Evolutionary conservation across 2,888 invertebrate species (phyloP), one percentile per base, ranked within the genome.

Genomic region (Brachypalpus laphriformis): DNA sequence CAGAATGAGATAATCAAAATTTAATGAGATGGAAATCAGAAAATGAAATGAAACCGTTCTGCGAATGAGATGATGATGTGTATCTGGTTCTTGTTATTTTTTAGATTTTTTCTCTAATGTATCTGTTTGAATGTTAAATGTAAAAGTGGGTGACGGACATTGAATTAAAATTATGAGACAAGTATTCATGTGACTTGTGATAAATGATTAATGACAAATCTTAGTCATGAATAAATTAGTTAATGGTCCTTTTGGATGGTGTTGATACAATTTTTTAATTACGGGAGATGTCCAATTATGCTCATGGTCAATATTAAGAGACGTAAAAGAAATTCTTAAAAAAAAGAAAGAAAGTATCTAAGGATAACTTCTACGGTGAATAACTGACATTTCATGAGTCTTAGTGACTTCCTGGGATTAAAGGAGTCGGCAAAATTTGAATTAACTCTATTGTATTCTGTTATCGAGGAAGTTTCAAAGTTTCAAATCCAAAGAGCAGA

Each of bases 21-120:
- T 72, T 49, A 80, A 80, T 65, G 78, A 80, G 66, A 80, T 80
- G 72, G 59, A 66, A 66, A 66, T 66, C 72, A 51, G 14, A 57
- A 49, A 70, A 77, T 25, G 25, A 51, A 63, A 54, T 31, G 28
- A 47, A 56, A 78, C 42, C 25, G 61, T 0, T 14, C 7, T 45
- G 9, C 47, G 20, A 47, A 47, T 20, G 47, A 5, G 47, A 18
- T 47, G 47, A 20, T 14, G 31, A 28, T 28, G 25, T 8, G 25
- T 34, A 20, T 56, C 28, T 16, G 7, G 8, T 45, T n/a, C 14
- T 59, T 20, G 0, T 37, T n/a, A 2, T 40, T 40, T 3, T 25
- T 14, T 54, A n/a, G n/a, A n/a, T 40, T 34, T 9, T 45, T 25
- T 51, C 8, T 51, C 3, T 37, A n/a, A n/a, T n/a, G 40, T n/a